Base-by-base conservation (phyloP, 2,797 vertebrate species). In the Thamnophis elegans region DNA sequence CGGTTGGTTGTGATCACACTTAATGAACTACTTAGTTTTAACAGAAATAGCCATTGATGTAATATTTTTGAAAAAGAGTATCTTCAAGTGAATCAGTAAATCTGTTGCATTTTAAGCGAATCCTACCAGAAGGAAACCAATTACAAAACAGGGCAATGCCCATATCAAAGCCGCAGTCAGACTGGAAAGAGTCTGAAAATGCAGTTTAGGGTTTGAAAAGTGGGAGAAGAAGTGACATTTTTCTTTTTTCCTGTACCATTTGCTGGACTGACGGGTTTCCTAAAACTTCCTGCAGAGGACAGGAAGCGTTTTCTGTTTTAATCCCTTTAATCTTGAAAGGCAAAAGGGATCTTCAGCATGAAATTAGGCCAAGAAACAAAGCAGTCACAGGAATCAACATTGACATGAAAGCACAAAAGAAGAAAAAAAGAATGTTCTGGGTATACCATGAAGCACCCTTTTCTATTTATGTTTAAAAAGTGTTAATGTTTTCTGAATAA, bases 1-100 rank as follows among this genome's bases (percentile, higher is more conserved):
- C 98, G 98, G 99, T 99, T 93, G 94, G 98, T 97, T 59, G 82
- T 62, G 94, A 82, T 5, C 1, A 58, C 51, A 78, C 90, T 60
- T 92, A 18, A 25, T 28, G n/a, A 28, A 9, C 0, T 6, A 4
- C 73, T 92, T 20, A 62, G 51, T 56, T 12, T 93, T 28, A 78
- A 16, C 18, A 36, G 36, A 42, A 32, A 12, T 53, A 26, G 16
- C 51, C 56, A 2, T 7, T 16, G 32, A 90, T 86, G 13, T 22
- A 87, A 55, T 51, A 55, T 16, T 85, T 55, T n/a, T 65, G 20
- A 60, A 92, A 89, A 89, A 55, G 5, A 28, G 55, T 56, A 20
- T 16, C 22, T 85, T 85, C 62, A 73, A 92, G 54, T 4, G 54
- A 88, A 88, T 55, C 51, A 16, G 22, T 42, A 65, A 85, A 85